Percentiles rank a stretch among this genome's conserved stretches.
These are phyloP conservation scores for Drosophila setosimentum DNA, from an alignment of 2,888 invertebrate species.

Conservation along the genomic window DNA sequence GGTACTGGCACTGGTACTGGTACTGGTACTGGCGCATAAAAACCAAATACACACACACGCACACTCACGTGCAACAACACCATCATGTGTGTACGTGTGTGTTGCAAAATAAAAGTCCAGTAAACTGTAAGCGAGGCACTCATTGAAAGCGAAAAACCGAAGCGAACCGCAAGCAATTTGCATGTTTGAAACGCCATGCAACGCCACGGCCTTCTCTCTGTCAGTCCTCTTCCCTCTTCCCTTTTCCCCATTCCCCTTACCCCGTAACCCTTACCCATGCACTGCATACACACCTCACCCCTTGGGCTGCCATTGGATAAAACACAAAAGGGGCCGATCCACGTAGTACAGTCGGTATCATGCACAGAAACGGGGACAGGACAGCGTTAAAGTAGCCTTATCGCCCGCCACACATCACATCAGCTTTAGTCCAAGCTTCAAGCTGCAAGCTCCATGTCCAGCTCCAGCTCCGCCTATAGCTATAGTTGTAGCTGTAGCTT, in stretches of 20 bases:
- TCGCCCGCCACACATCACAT: slow-evolving; percentile 64
- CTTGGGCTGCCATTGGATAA: slow-evolving; percentile 54
- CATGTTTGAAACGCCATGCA: slow-evolving; percentile 77
- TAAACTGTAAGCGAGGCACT: slow-evolving; percentile 75
- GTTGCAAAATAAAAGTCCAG: slow-evolving; percentile 54
- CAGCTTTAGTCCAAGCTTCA: slow-evolving; percentile 39
- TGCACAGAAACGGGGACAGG: slow-evolving; percentile 75
- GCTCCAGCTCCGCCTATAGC: slow-evolving; percentile 6
- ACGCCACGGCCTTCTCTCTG: slow-evolving; percentile 44
- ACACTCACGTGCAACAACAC: slow-evolving; percentile 9
- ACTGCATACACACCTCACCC: neutral
- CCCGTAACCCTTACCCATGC: neutral
- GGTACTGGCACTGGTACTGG: slow-evolving; percentile 42
- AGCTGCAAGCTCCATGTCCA: slow-evolving; percentile 4
- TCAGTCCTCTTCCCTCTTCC: neutral
- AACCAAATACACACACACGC: slow-evolving; percentile 44
- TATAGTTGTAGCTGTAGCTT: slow-evolving; percentile 20
- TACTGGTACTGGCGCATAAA: slow-evolving; percentile 51
- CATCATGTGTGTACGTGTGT: slow-evolving; percentile 18
- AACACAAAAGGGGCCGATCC: slow-evolving; percentile 77
- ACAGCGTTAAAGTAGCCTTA: slow-evolving; percentile 79
- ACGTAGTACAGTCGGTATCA: slow-evolving; percentile 61
- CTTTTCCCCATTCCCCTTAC: neutral
- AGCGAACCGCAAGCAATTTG: slow-evolving; percentile 79
- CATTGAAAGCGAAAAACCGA: slow-evolving; percentile 78